A percentile compares a stretch with the other conserved stretches of the same genome.
Conservation (phyloP, 92 coral and sea anemone genomes). For the Phenganax marumi region DNA sequence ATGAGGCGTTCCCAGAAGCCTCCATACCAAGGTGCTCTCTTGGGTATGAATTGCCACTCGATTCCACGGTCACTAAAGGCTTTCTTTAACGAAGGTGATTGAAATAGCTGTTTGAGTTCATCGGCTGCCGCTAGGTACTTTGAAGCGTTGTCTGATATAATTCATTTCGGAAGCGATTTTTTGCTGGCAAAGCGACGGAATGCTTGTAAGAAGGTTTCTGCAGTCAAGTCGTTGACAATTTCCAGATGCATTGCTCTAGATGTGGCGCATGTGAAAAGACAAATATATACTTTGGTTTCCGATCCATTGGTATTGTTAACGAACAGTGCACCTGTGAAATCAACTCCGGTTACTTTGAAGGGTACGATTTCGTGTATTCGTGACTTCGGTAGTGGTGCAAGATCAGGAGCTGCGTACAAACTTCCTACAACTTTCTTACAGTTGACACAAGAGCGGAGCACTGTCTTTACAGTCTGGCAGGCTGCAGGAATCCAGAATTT, state of each 20-base stretch:
- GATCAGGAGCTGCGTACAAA: not conserved
- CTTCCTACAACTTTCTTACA: conserved; percentile 2
- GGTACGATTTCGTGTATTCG: conserved; percentile 3
- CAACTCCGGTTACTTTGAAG: too few species aligned
- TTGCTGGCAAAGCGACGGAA: conserved; percentile 46
- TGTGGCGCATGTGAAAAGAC: too few species aligned
- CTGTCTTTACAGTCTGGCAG: not conserved
- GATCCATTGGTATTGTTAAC: conserved; percentile 29
- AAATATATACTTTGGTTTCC: too few species aligned
- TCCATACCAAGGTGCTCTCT: too few species aligned
- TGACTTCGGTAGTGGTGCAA: conserved; percentile 5
- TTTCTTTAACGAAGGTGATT: conserved; percentile 43
- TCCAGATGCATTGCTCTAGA: conserved; percentile 57
- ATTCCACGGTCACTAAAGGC: conserved; percentile 18
- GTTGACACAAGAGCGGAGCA: not conserved
- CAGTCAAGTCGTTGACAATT: conserved; percentile 50
- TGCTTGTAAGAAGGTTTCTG: conserved; percentile 46
- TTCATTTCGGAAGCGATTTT: not conserved
- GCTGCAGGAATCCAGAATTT: conserved; percentile 46
- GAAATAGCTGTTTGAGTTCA: too few species aligned
- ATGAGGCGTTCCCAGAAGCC: conserved; percentile 45
- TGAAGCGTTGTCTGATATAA: conserved; percentile 35
- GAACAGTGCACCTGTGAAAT: not conserved
- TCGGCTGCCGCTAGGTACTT: conserved; percentile 22
- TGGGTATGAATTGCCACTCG: conserved; percentile 41